Base-by-base conservation (phyloP, 2,113 vertebrate genomes). In the Opisthocomus hoazin region DNA sequence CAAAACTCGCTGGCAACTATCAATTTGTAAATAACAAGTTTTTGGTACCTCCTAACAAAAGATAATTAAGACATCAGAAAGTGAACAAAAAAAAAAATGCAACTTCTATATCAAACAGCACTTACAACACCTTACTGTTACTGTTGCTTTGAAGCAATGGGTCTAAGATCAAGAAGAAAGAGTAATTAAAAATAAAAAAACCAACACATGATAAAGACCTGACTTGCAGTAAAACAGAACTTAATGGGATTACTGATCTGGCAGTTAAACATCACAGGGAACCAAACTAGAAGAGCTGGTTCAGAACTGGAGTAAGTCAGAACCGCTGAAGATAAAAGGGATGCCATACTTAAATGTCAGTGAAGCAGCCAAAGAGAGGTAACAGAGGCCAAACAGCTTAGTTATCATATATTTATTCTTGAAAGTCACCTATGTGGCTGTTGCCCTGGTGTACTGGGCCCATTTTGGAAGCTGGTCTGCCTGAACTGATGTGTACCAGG, bases 391-490 rank as follows among this genome's bases (percentile, higher is more conserved):
- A 74, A 77, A 81, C 2, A 93, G 68, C 13, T 87, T 54, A 50
- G 45, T 19, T 63, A 7, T 66, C 23, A 63, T 32, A 5, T 68
- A 74, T 34, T 37, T 75, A 32, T 54, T 83, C 45, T 26, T 65
- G 18, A 61, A 80, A 84, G 76, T 98, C 97, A 99, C 99, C 98
- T 99, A 73, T 98, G 98, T 36, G 97, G 76, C 63, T 98, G 98
- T 64, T 98, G 97, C 11, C 97, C 96, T 61, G 93, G 23, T 11
- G 56, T 41, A 56, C 43, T 78, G 46, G 95, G 83, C 23, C 97
- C 98, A 71, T 99, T 99, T 54, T 98, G 98, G 79, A 98, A 97
- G 88, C 22, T 87, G 69, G 77, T 97, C 75, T 98, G 98, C 83
- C 95, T 98, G 78, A 98, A 98, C 1, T 97, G 98, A 87, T 92